Percentiles rank a stretch among this genome's conserved stretches.
Conservation (phyloP, 2,113 vertebrate species). For the Ploceus nigricollis region DNA sequence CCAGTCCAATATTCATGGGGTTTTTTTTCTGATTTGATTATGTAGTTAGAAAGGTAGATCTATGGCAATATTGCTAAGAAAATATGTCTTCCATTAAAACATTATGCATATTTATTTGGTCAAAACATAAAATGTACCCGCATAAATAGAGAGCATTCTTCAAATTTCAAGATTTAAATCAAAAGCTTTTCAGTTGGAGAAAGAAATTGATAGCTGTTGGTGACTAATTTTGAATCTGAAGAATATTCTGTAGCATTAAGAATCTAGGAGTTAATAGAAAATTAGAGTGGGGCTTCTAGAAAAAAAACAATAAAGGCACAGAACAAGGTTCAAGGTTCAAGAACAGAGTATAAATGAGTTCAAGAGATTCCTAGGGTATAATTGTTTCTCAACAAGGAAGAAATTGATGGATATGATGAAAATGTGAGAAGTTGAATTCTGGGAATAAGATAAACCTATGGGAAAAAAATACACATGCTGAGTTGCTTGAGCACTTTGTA, state of each 20-base stretch:
- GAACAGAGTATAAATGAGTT: slow-evolving; percentile 17
- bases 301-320: neutral
- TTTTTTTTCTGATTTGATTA: neutral
- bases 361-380: neutral
- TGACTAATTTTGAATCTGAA: neutral
- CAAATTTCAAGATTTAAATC: neutral
- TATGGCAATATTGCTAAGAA: neutral
- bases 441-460: neutral
- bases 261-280: slow-evolving; percentile 16
- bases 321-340: neutral
- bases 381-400: slow-evolving; percentile 53
- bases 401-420: slow-evolving; percentile 36
- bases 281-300: neutral
- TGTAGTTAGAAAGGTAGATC: neutral
- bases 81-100: neutral
- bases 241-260: neutral
- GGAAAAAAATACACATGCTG: neutral
- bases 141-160: neutral
- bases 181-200: neutral
- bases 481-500: slow-evolving; percentile 41
- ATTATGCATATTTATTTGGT: neutral
- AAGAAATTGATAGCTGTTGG: neutral
- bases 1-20: neutral
- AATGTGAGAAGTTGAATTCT: slow-evolving; percentile 40
- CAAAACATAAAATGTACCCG: neutral